Percentiles rank a stretch among this genome's conserved stretches.
These are phyloP conservation scores for Mechanitis messenoides DNA, from an alignment of 2,888 invertebrate genomes.

Conservation along the genomic window DNA sequence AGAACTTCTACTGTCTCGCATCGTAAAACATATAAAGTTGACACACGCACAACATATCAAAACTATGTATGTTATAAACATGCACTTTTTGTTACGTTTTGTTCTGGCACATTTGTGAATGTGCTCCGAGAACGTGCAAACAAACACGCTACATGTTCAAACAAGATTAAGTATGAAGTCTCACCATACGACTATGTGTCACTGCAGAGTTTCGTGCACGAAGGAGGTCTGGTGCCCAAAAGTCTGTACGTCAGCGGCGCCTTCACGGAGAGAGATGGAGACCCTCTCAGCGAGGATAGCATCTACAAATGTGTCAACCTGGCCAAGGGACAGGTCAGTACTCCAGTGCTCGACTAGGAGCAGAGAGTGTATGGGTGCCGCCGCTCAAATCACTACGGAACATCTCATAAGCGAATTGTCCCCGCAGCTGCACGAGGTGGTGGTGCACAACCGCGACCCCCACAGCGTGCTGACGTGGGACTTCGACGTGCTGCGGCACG, in stretches of 20 bases:
- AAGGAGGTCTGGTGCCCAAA: slow-evolving; percentile 94
- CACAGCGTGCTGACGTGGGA: slow-evolving; percentile 97
- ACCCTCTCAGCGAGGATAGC: slow-evolving; percentile 79
- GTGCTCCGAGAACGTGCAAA: neutral
- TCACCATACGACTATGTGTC: neutral
- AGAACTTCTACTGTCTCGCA: no score
- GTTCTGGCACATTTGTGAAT: neutral
- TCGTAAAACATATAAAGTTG: no score
- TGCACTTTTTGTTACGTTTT: slow-evolving; percentile 1
- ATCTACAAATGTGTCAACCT: slow-evolving; percentile 83
- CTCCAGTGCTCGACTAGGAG: neutral
- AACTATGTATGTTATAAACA: slow-evolving; percentile 5
- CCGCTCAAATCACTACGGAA: no score
- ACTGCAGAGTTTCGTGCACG: slow-evolving; percentile 85
- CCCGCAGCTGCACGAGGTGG: slow-evolving; percentile 82
- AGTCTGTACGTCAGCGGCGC: slow-evolving; percentile 84
- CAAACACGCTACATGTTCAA: neutral
- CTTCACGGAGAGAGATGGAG: slow-evolving; percentile 67
- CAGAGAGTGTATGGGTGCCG: neutral
- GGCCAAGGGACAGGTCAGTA: slow-evolving; percentile 75
- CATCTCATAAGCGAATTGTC: no score
- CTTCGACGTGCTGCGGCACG: slow-evolving; percentile 94
- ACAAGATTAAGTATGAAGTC: neutral
- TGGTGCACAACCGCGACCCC: slow-evolving; percentile 87
- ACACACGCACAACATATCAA: no score